Conservation (phyloP, 2,797 vertebrate genomes). For the Oophaga sylvatica region DNA sequence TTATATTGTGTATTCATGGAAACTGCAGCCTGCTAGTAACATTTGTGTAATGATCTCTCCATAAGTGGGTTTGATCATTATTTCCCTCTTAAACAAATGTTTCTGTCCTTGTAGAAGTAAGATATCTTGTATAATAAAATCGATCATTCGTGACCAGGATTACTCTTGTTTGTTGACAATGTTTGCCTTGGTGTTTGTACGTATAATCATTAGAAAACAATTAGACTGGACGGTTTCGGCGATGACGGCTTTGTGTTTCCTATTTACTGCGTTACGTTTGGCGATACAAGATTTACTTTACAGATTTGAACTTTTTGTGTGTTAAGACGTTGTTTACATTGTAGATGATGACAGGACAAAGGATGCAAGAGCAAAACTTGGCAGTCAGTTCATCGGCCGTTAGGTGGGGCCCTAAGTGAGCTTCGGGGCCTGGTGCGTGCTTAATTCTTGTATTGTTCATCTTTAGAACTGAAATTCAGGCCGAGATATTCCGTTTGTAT, state of each 20-base stretch:
- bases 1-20: neutral
- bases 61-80: neutral
- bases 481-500: too few relatives aligned
- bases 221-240: constrained; percentile 25
- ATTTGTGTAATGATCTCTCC: neutral
- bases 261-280: constrained; percentile 34
- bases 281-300: constrained; percentile 39
- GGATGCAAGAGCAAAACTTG: constrained; percentile 19
- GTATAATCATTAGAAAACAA: constrained; percentile 31
- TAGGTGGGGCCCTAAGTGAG: constrained; percentile 27
- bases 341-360: constrained; percentile 49
- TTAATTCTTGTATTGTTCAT: constrained; percentile 9
- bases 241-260: neutral
- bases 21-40: neutral
- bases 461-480: neutral
- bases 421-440: neutral
- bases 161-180: neutral
- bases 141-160: constrained; percentile 14
- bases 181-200: constrained; percentile 7
- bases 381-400: constrained; percentile 14
- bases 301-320: constrained; percentile 38
- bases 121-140: neutral
- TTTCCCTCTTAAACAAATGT: neutral
- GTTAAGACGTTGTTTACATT: constrained; percentile 31
- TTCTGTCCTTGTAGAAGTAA: neutral